Evolutionary conservation across 2,888 invertebrate species (phyloP).

Genomic region (Synanthedon tipuliformis): DNA sequence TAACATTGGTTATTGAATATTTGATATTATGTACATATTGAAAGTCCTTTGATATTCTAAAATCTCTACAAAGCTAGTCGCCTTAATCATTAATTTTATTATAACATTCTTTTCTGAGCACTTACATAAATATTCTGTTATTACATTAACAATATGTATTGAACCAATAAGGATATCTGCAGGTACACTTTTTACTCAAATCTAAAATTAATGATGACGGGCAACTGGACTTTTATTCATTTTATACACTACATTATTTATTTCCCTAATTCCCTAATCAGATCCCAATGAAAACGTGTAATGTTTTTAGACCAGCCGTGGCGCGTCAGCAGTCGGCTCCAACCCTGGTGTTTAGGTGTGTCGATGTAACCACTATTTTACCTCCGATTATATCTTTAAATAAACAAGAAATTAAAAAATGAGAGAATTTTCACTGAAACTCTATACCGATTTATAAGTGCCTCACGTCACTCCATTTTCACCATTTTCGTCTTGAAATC

Average conservation of each 20-base stretch:
- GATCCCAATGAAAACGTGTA: constrained; percentile 59
- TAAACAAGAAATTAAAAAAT: constrained; percentile 10
- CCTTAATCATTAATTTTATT: neutral
- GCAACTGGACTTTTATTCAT: neutral
- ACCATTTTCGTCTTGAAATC: too few relatives aligned
- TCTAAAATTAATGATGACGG: neutral
- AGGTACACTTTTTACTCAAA: neutral
- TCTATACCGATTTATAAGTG: too few relatives aligned
- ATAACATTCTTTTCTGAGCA: constrained; percentile 1
- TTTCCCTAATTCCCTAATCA: constrained; percentile 30
- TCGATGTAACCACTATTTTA: constrained; percentile 61
- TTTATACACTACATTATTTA: neutral
- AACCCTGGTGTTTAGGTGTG: constrained; percentile 72
- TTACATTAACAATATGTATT: neutral
- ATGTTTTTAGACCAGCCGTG: constrained; percentile 70
- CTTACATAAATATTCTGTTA: too few relatives aligned
- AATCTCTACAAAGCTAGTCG: too few relatives aligned
- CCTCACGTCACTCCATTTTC: neutral
- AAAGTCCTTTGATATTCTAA: too few relatives aligned
- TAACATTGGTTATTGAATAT: too few relatives aligned
- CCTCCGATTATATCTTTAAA: constrained; percentile 45
- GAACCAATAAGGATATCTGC: neutral
- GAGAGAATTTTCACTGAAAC: too few relatives aligned
- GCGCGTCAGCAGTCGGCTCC: constrained; percentile 70
- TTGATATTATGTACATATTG: too few relatives aligned